These are phyloP conservation scores for Thymelicus acteon DNA, from an alignment of 2,888 invertebrate genomes.

Conservation along the genomic window DNA sequence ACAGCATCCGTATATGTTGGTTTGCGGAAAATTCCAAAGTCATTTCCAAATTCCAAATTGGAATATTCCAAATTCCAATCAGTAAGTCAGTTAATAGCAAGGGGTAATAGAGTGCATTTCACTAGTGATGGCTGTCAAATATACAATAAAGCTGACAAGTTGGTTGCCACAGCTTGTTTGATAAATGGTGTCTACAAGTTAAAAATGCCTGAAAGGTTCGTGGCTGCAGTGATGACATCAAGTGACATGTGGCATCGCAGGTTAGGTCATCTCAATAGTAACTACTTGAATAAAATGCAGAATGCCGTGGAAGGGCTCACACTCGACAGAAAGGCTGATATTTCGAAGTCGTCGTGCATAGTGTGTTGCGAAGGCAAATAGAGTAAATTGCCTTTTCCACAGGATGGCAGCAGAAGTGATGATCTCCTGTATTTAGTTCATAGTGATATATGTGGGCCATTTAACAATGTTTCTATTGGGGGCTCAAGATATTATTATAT, in stretches of 20 bases:
- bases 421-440: not conserved
- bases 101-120: constrained; percentile 37
- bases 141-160: not conserved
- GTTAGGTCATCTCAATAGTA: constrained; percentile 9
- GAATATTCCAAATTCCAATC: too few species aligned
- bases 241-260: constrained; percentile 4
- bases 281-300: constrained; percentile 38
- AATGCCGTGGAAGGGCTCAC: constrained; percentile 36
- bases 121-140: constrained; percentile 27
- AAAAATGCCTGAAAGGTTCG: not conserved
- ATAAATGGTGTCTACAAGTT: constrained; percentile 29
- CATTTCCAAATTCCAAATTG: too few species aligned
- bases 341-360: constrained; percentile 3
- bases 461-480: constrained; percentile 9
- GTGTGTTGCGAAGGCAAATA: constrained; percentile 5
- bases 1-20: too few species aligned
- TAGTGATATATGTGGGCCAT: constrained; percentile 5
- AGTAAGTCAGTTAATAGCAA: constrained; percentile 38
- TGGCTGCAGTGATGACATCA: not conserved
- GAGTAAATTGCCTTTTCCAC: not conserved
- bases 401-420: not conserved
- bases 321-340: constrained; percentile 8
- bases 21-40: too few species aligned
- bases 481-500: constrained; percentile 14
- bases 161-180: constrained; percentile 19